Evolutionary conservation across 2,797 vertebrate genomes (phyloP).

Genomic region (Thamnophis elegans): DNA sequence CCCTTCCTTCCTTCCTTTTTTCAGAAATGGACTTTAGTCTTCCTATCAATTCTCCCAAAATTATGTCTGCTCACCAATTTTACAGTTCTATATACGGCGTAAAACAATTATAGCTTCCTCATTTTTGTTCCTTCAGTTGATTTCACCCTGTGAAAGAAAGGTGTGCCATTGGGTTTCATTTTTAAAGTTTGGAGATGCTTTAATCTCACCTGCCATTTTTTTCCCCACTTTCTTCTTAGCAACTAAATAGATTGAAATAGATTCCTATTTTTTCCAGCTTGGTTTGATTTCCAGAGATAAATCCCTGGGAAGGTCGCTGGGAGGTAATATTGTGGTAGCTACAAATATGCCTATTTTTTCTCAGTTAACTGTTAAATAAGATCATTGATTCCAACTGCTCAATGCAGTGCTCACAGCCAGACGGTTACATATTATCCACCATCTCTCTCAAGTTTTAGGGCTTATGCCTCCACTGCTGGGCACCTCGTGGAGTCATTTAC

Average conservation of each 20-base stretch:
- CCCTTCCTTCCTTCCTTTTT: too few species aligned
- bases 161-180: constrained; percentile 21
- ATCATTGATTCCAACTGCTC: constrained; percentile 46
- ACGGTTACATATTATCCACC: background rate
- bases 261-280: constrained; percentile 50
- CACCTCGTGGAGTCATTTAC: constrained; percentile 1
- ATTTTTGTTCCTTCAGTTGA: background rate
- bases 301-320: constrained; percentile 39
- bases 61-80: background rate
- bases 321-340: constrained; percentile 48
- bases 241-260: constrained; percentile 23
- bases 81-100: too few species aligned
- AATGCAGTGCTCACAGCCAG: constrained; percentile 18
- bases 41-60: background rate
- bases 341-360: constrained; percentile 52
- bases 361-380: constrained; percentile 41
- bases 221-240: background rate
- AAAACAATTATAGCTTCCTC: background rate
- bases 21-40: background rate
- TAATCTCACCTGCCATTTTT: constrained; percentile 37
- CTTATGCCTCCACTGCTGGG: background rate
- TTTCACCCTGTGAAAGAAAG: constrained; percentile 36
- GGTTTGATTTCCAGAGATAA: constrained; percentile 51
- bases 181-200: constrained; percentile 20
- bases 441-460: background rate